phyloP scores from a whole-genome alignment of 2,888 invertebrate genomes.

The Euzetes globulus region DNA sequence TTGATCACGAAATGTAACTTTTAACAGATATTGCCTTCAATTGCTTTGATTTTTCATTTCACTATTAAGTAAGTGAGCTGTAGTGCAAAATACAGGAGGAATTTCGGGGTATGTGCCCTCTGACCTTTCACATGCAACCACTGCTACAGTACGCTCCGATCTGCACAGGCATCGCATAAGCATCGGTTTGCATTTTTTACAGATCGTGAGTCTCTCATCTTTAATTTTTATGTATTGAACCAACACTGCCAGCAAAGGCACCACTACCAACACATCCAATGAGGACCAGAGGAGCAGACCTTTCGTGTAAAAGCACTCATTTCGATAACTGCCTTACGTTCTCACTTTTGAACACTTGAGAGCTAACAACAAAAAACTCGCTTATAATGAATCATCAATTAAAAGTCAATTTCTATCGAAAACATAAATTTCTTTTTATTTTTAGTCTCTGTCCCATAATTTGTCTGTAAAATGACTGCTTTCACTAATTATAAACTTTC shows the following conservation, averaged over 20 bases:
- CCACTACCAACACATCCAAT: background rate
- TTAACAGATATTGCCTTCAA: background rate
- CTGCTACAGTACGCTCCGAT: background rate
- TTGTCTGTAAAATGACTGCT: too few relatives aligned
- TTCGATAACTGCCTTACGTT: conserved; percentile 28
- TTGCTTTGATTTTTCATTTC: conserved; percentile 23
- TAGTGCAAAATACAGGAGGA: conserved; percentile 31
- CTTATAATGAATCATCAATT: conserved; percentile 20
- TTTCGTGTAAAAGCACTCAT: conserved; percentile 29
- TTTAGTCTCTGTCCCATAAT: too few relatives aligned
- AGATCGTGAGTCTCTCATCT: conserved; percentile 28
- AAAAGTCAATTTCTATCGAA: background rate
- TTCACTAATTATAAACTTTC: too few relatives aligned
- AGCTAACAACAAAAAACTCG: conserved; percentile 7
- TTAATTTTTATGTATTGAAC: conserved; percentile 28
- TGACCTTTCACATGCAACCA: conserved; percentile 28
- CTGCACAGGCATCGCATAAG: conserved; percentile 5
- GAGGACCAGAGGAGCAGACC: background rate
- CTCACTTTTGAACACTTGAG: conserved; percentile 1
- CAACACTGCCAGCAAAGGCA: background rate
- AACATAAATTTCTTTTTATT: too few relatives aligned
- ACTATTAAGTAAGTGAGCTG: conserved; percentile 22
- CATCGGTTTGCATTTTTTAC: conserved; percentile 20
- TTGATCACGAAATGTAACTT: conserved; percentile 18
- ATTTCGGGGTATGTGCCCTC: conserved; percentile 20